Conservation (phyloP, 2,113 vertebrate genomes). For the Cacatua alba region DNA sequence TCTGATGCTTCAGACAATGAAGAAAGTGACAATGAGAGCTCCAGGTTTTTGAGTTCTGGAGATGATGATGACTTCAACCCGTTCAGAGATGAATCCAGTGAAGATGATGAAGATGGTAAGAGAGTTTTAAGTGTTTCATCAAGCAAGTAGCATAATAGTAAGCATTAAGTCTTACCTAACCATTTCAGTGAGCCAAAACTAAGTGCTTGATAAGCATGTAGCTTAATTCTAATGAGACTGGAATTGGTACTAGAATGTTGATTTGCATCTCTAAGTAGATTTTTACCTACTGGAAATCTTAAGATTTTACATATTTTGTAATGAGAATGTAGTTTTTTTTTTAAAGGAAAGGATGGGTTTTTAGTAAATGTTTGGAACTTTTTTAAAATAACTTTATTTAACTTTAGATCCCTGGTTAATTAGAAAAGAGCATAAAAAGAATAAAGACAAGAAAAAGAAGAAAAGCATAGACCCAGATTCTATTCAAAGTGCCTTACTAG, state of each 20-base stretch:
- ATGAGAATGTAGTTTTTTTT: neutral
- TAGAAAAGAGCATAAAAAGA: conserved; percentile 95
- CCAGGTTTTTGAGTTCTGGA: conserved; percentile 91
- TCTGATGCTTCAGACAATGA: conserved; percentile 87
- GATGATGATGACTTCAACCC: conserved; percentile 97
- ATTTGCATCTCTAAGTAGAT: neutral
- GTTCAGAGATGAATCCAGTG: conserved; percentile 93
- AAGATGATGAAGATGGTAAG: conserved; percentile 94
- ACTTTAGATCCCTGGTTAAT: conserved; percentile 93
- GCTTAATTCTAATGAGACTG: neutral
- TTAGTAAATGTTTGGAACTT: too few relatives aligned
- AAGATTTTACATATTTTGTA: neutral
- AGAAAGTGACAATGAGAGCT: conserved; percentile 92
- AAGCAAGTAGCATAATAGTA: neutral
- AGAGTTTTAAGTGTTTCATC: conserved; percentile 39
- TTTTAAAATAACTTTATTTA: neutral
- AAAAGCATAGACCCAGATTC: conserved; percentile 97
- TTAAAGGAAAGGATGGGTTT: neutral
- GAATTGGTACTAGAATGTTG: neutral
- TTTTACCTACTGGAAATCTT: neutral
- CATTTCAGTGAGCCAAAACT: neutral
- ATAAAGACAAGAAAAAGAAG: conserved; percentile 91
- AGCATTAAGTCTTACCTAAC: neutral
- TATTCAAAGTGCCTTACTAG: conserved; percentile 99
- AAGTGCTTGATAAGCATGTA: neutral